phyloP scores from a whole-genome alignment of 2,113 vertebrate genomes.

The Muscicapa adusta region DNA sequence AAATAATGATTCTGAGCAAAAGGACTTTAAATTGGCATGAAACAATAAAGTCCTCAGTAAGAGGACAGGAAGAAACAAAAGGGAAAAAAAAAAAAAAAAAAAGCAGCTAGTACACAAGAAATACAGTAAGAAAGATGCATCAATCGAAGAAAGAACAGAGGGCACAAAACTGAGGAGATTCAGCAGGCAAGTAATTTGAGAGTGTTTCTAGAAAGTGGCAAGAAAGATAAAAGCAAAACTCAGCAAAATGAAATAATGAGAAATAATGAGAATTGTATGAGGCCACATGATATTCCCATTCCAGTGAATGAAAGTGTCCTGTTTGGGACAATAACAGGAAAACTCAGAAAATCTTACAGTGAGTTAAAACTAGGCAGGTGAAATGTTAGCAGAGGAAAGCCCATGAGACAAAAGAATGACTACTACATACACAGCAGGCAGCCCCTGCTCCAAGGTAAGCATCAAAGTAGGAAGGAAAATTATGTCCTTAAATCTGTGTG shows the following conservation, averaged over 20 bases:
- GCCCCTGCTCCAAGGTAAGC: not conserved
- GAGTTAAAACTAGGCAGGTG: not conserved
- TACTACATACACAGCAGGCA: not conserved
- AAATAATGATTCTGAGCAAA: not conserved
- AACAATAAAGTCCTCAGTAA: not conserved
- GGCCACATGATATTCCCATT: not conserved
- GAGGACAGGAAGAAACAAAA: not conserved
- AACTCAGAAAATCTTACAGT: not conserved
- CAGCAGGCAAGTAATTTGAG: slow-evolving; percentile 19
- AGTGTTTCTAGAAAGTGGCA: not conserved
- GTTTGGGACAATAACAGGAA: not conserved
- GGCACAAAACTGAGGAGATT: not conserved
- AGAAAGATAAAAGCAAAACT: not conserved
- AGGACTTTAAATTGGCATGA: not conserved
- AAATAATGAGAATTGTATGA: not conserved
- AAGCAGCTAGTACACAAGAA: not conserved
- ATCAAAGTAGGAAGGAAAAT: not conserved
- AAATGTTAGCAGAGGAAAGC: not conserved
- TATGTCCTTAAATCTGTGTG: not conserved
- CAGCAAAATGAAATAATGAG: not conserved
- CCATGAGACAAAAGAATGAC: not conserved
- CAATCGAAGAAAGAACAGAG: not conserved
- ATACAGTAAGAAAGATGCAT: not conserved
- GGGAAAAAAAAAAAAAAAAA: not conserved
- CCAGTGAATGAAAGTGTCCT: not conserved